Evolutionary conservation across 2,113 vertebrate species (phyloP).

Genomic region (Ceuthmochares aereus): DNA sequence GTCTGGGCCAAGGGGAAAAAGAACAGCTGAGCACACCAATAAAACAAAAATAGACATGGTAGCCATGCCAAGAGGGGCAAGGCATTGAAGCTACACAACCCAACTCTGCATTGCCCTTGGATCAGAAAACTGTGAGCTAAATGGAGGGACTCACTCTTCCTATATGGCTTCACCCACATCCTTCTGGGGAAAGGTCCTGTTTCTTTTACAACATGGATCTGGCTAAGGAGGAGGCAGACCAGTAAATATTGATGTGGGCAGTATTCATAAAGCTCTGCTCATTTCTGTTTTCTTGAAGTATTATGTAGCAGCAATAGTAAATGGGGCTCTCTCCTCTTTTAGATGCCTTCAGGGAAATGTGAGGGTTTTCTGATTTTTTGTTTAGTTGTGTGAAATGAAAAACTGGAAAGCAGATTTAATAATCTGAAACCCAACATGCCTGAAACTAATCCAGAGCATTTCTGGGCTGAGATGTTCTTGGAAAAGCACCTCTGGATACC

Average conservation of each 20-base stretch:
- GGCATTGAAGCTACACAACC: neutral
- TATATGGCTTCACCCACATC: neutral
- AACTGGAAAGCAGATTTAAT: neutral
- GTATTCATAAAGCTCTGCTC: neutral
- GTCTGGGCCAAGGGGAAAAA: neutral
- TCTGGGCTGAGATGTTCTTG: neutral
- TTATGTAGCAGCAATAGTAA: neutral
- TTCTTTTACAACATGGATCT: neutral
- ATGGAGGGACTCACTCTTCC: neutral
- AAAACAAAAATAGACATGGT: constrained; percentile 7
- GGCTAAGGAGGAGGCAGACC: neutral
- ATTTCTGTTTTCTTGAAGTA: neutral
- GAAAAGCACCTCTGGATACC: neutral
- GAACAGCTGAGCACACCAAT: neutral
- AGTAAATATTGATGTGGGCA: neutral
- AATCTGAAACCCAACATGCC: neutral
- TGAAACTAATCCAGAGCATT: neutral
- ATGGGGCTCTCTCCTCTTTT: neutral
- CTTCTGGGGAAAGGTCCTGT: neutral
- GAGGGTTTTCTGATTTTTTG: neutral
- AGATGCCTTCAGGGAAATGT: neutral
- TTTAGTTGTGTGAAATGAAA: neutral
- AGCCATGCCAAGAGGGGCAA: neutral
- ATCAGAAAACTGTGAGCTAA: fast-evolving
- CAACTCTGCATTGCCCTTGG: neutral